Evolutionary conservation across 2,113 vertebrate species (phyloP), one percentile per base, ranked within the genome.

Genomic region (Colinus virginianus): DNA sequence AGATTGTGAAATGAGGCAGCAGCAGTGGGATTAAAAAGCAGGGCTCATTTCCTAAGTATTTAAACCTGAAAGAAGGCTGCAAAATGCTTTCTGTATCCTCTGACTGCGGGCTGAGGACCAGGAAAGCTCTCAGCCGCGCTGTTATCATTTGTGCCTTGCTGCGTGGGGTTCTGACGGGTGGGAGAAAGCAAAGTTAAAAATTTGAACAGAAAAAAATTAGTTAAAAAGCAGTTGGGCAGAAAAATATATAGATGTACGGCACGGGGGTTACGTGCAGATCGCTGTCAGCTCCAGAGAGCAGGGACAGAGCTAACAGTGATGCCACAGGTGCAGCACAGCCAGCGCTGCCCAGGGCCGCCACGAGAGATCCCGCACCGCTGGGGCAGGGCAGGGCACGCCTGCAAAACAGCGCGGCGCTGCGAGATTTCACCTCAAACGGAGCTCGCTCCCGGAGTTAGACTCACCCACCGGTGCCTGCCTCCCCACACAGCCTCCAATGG

Each of bases 321-420:
- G 82, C 36, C 85, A 72, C 82, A n/a, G 25, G 79, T 62, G 66
- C 32, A 17, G 67, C 1, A 0, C 38, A 7, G 51, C 2, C 34
- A 76, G 42, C 2, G 2, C 3, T 7, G 34, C 43, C 0, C 11
- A 2, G 32, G 34, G 32, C 48, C 43, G 2, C 25, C 11, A 17
- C 20, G 36, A 49, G 28, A 70, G 30, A 14, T n/a, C 46, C 67
- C 4, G 55, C 2, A 55, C 77, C 1, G 40, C 7, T 0, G 25
- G 7, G 64, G 48, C 4, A 49, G 0, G 53, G 76, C 68, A 0
- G 5, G 0, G 13, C 4, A 13, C 21, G 55, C 43, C 5, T 3
- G 2, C 1, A 3, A 32, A 9, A 5, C 3, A 0, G 5, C 23
- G 1, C 62, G 28, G 6, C 6, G 55, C 7, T 3, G 23, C 22